A percentile compares a stretch with the other conserved stretches of the same genome.
These are phyloP conservation scores for Agrochola macilenta DNA, from an alignment of 2,888 invertebrate species.

Conservation along the genomic window DNA sequence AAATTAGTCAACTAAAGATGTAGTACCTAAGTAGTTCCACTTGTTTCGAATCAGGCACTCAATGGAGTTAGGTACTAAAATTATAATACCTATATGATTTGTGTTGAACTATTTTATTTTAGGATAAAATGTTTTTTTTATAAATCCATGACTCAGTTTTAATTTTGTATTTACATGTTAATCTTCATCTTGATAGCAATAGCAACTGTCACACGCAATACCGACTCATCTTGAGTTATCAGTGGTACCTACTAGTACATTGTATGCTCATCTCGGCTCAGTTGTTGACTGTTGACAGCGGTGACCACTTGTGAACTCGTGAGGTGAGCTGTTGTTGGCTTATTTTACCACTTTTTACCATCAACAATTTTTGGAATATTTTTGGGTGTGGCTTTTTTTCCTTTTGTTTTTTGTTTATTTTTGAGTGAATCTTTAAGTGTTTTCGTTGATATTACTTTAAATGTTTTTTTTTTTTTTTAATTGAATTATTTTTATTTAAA, in stretches of 20 bases:
- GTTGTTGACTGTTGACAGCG: slow-evolving; percentile 47
- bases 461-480: not conserved
- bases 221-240: slow-evolving; percentile 55
- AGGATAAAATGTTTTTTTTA: too few relatives aligned
- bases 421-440: not conserved
- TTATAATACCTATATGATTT: too few relatives aligned
- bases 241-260: slow-evolving; percentile 19
- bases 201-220: slow-evolving; percentile 39
- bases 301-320: slow-evolving; percentile 38
- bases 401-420: not conserved
- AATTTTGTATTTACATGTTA: not conserved
- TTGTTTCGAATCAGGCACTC: too few relatives aligned
- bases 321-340: slow-evolving; percentile 32
- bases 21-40: too few relatives aligned
- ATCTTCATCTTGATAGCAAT: slow-evolving; percentile 50
- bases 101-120: too few relatives aligned
- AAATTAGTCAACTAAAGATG: not conserved
- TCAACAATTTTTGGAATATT: not conserved
- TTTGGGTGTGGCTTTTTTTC: not conserved
- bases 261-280: slow-evolving; percentile 38
- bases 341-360: not conserved
- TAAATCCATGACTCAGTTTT: too few relatives aligned
- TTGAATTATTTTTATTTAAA: not conserved
- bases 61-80: too few relatives aligned
- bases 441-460: not conserved